Percentiles rank a stretch among this genome's conserved stretches.
Conservation (phyloP, 2,888 invertebrate genomes). For the Ichneumoninae sp. region DNA sequence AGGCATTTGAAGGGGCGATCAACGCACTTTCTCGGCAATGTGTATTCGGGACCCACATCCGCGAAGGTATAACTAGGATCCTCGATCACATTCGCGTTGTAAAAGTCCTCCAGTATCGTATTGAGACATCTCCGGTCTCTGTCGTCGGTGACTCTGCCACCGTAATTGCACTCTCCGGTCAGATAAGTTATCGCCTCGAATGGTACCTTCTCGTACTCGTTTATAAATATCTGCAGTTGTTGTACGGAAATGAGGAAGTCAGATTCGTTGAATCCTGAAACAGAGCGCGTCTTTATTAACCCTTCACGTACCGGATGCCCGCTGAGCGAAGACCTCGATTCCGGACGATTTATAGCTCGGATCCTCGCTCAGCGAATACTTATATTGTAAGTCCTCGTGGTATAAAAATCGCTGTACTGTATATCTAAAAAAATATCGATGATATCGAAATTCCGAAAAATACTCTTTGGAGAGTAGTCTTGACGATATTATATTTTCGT, state of each 20-base stretch:
- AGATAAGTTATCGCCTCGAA: slow-evolving; percentile 94
- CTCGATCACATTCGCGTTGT: slow-evolving; percentile 88
- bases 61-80: slow-evolving; percentile 89
- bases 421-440: no score
- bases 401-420: no score
- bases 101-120: slow-evolving; percentile 91
- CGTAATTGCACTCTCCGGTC: slow-evolving; percentile 96
- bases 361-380: no score
- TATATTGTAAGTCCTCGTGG: no score
- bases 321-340: neutral
- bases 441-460: no score
- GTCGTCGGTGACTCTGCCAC: slow-evolving; percentile 94
- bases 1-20: neutral
- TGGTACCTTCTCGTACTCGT: slow-evolving; percentile 91
- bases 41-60: slow-evolving; percentile 87
- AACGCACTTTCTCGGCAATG: slow-evolving; percentile 87
- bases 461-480: no score
- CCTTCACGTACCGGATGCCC: neutral
- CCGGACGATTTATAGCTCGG: no score
- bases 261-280: slow-evolving; percentile 91
- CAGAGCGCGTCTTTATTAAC: slow-evolving; percentile 56
- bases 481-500: no score
- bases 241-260: slow-evolving; percentile 93
- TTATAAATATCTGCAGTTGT: slow-evolving; percentile 93
- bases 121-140: slow-evolving; percentile 92